Base-by-base conservation (phyloP, 2,113 vertebrate genomes). In the Chauna torquata region DNA sequence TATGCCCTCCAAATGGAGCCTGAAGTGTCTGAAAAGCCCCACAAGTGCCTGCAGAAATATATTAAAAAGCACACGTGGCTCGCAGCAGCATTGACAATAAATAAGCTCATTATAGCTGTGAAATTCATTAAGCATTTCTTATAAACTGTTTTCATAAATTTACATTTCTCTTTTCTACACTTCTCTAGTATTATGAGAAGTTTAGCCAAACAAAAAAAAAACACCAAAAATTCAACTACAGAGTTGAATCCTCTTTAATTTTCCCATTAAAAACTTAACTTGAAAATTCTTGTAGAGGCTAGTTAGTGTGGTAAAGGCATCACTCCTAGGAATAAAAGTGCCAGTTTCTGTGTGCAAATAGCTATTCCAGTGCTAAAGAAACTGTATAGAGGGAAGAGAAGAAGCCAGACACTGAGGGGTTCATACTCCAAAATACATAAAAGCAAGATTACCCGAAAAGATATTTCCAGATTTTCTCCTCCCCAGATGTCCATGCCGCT, bases 401-500 rank as follows among this genome's bases (percentile, higher is more conserved):
- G 59, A 49, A 68, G 62, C 11, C 64, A 66, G 57, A 61, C 50
- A 82, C 36, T 1, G 4, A 57, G 13, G 36, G 45, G 52, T 58
- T 90, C 38, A 22, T 24, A 40, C 40, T 28, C 19, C 58, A 81
- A 45, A 8, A 40, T 14, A 77, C 44, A 65, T 18, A 80, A 88
- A 87, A 81, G 38, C 7, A 18, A 45, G 40, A 76, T 98, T 98
- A 99, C 99, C 98, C 99, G 98, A 95, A 99, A 99, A 54, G 99
- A 99, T 94, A 99, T 99, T 95, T 99, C 99, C 96, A 99, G 97
- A 92, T 99, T 99, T 78, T 99, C 99, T 68, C 99, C 99, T 74
- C 99, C 99, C 99, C 99, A 99, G 97, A 99, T 99, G 95, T 99
- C 99, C 99, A 99, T 99, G 94, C 99, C 99, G 1, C 98, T 98